A percentile compares a stretch with the other conserved stretches of the same genome.
Conservation (phyloP, 2,888 invertebrate genomes). For the Drosophila putrida region DNA sequence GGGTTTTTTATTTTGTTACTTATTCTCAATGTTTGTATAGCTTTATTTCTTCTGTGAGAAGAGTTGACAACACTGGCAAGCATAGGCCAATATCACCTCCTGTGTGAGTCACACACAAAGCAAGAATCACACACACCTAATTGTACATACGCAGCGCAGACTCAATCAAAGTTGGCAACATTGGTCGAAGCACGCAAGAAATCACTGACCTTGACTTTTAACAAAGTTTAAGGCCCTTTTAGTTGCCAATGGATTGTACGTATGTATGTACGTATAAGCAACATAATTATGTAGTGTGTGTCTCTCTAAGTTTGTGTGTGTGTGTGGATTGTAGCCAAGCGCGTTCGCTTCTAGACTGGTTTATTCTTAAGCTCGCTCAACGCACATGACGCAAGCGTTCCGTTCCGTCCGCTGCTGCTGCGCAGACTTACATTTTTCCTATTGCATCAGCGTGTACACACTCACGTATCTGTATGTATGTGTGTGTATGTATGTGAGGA, state of each 20-base stretch:
- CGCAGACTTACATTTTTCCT: constrained; percentile 74
- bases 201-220: constrained; percentile 84
- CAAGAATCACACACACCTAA: constrained; percentile 31
- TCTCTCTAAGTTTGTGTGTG: constrained; percentile 11
- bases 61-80: too few relatives aligned
- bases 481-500: constrained; percentile 3
- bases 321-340: constrained; percentile 54
- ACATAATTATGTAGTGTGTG: constrained; percentile 53
- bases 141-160: constrained; percentile 32
- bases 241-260: constrained; percentile 52
- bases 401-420: constrained; percentile 35
- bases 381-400: constrained; percentile 78
- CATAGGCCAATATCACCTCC: constrained; percentile 33
- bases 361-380: constrained; percentile 62
- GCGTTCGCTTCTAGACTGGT: constrained; percentile 73
- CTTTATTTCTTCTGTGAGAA: too few relatives aligned
- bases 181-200: constrained; percentile 72
- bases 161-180: constrained; percentile 74
- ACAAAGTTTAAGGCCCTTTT: constrained; percentile 84
- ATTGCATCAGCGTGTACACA: constrained; percentile 65
- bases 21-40: too few relatives aligned
- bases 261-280: constrained; percentile 14
- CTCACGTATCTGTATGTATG: background rate
- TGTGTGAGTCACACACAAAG: constrained; percentile 50
- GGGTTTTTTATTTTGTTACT: too few relatives aligned